Conservation (phyloP, 2,113 vertebrate species). For the Epinephelus cyanopodus region DNA sequence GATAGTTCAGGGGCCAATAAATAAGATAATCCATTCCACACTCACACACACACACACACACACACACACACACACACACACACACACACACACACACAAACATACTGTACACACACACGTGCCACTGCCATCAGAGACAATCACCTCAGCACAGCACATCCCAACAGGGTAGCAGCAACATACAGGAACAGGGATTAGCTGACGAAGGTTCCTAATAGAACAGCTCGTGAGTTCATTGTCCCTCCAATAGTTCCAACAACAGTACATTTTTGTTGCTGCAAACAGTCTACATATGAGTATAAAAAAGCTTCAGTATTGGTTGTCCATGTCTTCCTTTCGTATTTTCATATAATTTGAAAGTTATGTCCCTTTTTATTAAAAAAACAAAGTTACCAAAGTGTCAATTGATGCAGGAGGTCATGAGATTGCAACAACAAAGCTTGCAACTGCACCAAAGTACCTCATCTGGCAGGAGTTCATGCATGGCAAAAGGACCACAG, state of each 20-base stretch:
- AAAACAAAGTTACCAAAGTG: background rate
- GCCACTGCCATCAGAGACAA: slow-evolving; percentile 1
- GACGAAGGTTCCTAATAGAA: background rate
- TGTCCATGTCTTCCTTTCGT: slow-evolving; percentile 1
- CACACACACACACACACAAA: background rate
- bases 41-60: background rate
- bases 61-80: background rate
- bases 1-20: slow-evolving; percentile 60
- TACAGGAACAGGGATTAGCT: slow-evolving; percentile 6
- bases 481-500: background rate
- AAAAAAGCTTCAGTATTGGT: background rate
- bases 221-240: background rate
- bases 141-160: slow-evolving; percentile 14
- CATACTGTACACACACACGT: background rate
- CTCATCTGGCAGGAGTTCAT: background rate
- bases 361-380: background rate
- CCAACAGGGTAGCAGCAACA: slow-evolving; percentile 37
- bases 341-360: background rate
- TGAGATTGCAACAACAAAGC: background rate
- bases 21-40: slow-evolving; percentile 35
- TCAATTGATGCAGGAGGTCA: background rate
- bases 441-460: background rate
- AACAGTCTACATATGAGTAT: slow-evolving; percentile 11
- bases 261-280: slow-evolving; percentile 19
- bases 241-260: slow-evolving; percentile 4